A percentile compares a stretch with the other conserved stretches of the same genome.
phyloP scores from a whole-genome alignment of 2,888 invertebrate genomes.

The Xestia xanthographa region DNA sequence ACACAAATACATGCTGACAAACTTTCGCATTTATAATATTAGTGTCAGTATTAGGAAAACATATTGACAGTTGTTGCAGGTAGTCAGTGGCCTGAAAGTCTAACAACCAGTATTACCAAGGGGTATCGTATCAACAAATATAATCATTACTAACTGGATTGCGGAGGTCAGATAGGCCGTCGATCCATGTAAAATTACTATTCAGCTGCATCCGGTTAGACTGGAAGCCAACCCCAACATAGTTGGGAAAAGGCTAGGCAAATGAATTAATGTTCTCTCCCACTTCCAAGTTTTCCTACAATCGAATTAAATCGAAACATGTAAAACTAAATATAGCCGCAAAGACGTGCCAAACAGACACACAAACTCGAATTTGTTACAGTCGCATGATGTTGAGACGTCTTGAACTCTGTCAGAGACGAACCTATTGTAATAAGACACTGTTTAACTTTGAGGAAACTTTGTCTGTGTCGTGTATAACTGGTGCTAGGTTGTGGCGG shows the following conservation, averaged over 20 bases:
- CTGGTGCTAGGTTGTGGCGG: neutral
- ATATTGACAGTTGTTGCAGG: no score
- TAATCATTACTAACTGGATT: neutral
- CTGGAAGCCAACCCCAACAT: no score
- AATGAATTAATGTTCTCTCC: neutral
- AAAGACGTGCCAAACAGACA: slow-evolving; percentile 14
- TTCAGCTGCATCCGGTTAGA: no score
- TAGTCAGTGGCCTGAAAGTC: neutral
- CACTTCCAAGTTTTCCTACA: neutral
- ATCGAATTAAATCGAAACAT: slow-evolving; percentile 9
- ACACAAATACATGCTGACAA: no score
- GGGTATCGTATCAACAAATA: neutral
- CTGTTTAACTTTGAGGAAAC: slow-evolving; percentile 37
- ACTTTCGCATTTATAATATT: no score
- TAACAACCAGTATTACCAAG: neutral
- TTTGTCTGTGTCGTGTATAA: slow-evolving; percentile 19
- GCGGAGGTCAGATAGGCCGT: no score
- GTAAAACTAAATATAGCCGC: neutral
- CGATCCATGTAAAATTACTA: no score
- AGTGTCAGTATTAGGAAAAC: no score
- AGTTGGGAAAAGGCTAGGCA: no score
- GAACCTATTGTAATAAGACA: slow-evolving; percentile 51
- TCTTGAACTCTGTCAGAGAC: slow-evolving; percentile 53
- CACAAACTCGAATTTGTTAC: slow-evolving; percentile 42
- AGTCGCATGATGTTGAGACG: slow-evolving; percentile 37